These are phyloP conservation scores for Tapirus indicus DNA, from an alignment of 2,797 vertebrate species.

Conservation along the genomic window DNA sequence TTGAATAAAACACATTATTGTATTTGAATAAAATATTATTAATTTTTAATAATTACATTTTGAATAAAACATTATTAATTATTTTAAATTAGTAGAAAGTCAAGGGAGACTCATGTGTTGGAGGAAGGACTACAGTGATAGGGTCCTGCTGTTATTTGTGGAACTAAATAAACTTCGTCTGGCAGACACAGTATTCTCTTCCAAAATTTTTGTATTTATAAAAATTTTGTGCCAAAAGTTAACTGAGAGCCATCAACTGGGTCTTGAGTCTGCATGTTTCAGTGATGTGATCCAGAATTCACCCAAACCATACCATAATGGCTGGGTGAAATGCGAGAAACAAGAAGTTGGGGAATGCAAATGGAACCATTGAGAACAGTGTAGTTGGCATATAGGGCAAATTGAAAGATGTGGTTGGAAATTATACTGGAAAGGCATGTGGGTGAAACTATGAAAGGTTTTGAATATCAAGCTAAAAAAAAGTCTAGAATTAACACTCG, in stretches of 20 bases:
- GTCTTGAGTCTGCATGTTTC: background rate
- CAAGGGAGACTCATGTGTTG: background rate
- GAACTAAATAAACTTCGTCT: background rate
- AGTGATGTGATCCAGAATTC: background rate
- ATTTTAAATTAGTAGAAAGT: background rate
- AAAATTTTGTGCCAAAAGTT: constrained; percentile 2
- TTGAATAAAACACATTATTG: too few species aligned
- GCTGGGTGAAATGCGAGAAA: background rate
- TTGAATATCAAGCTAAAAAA: constrained; percentile 24
- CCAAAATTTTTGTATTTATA: background rate
- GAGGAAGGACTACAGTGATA: background rate
- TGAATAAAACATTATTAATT: background rate
- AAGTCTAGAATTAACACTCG: background rate
- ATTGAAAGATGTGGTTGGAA: constrained; percentile 10
- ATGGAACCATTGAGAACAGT: background rate
- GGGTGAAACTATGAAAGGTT: background rate
- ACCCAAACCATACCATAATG: background rate
- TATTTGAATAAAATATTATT: too few species aligned
- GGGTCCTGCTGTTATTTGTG: background rate
- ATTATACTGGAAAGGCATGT: background rate
- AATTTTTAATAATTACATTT: background rate
- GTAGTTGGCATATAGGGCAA: background rate
- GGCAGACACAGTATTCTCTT: background rate
- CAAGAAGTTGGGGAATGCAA: background rate
- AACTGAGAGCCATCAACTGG: background rate